Evolutionary conservation across 2,113 vertebrate species (phyloP), one percentile per base, ranked within the genome.

Genomic region (Tachysurus vachellii): DNA sequence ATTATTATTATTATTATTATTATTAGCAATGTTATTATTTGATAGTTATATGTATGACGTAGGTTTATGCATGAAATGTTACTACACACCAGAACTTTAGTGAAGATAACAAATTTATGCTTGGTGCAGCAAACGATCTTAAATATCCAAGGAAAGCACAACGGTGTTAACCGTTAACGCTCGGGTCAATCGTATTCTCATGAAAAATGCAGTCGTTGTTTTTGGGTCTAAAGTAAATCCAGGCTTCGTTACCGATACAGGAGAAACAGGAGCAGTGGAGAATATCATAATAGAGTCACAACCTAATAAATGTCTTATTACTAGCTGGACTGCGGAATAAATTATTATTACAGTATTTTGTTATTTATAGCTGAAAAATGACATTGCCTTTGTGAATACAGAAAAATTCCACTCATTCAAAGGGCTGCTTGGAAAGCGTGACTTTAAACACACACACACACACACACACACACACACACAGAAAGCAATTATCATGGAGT

Each of bases 271-370:
- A 83, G 85, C 90, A 91, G 90, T 90, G 54, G 47, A 79, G 80
- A 86, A 90, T 91, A 92, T 91, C 87, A 89, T 84, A 84, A 80
- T 7, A 0, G 56, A 76, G 84, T 87, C 71, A 85, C 86, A 77
- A 85, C 87, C 87, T 84, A 91, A 90, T 90, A 88, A 88, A 79
- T 87, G 57, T 70, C 88, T 66, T 88, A 85, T 85, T 88, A 79
- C 84, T 54, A 59, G 42, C 11, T 42, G 86, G 87, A 54, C 87
- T 80, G 5, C 6, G 26, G 9, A 80, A 7, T 14, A 36, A 14
- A 75, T 61, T 23, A 62, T 17, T 62, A 28, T 62, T 71, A 71
- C 82, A 70, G 80, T 64, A 44, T 90, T 75, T 81, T 44, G 54
- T 53, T 88, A 79, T 73, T 80, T 56, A 83, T 8, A 19, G 28